Evolutionary conservation across 2,797 vertebrate genomes (phyloP).

Genomic region (Gorsachius magnificus): DNA sequence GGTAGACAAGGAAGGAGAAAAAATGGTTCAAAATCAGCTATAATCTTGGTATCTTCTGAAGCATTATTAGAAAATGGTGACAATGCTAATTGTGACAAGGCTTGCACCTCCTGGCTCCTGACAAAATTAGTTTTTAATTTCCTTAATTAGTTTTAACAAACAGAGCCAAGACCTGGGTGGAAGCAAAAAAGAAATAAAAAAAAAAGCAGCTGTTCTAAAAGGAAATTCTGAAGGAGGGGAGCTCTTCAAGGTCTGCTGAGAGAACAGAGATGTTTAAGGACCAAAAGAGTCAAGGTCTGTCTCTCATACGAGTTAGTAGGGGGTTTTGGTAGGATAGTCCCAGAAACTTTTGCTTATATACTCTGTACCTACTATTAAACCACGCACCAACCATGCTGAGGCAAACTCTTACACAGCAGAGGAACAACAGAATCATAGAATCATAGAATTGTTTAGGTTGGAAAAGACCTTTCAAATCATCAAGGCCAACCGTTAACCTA

Average conservation of each 20-base stretch:
- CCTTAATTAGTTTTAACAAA: neutral
- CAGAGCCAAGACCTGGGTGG: neutral
- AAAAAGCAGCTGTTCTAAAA: neutral
- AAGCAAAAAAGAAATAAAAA: neutral
- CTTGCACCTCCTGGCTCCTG: neutral
- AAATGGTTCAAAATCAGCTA: neutral
- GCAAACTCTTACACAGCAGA: neutral
- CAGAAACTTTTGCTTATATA: neutral
- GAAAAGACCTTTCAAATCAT: too few relatives aligned
- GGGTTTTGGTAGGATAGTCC: neutral
- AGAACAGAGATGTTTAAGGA: neutral
- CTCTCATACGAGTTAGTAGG: neutral
- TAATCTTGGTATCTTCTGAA: neutral
- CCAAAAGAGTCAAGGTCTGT: neutral
- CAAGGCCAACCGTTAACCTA: too few relatives aligned
- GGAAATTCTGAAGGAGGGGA: neutral
- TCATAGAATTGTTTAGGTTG: too few relatives aligned
- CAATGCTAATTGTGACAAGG: neutral
- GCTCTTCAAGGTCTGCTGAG: neutral
- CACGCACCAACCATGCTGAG: neutral
- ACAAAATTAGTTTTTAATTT: neutral
- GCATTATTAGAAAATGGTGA: neutral
- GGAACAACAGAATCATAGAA: neutral
- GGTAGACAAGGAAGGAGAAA: neutral
- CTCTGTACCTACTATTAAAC: neutral